Evolutionary conservation across 1,140 invertebrate genomes (phyloP), one percentile per base, ranked within the genome.

Genomic region (Drosophila kohkoa): DNA sequence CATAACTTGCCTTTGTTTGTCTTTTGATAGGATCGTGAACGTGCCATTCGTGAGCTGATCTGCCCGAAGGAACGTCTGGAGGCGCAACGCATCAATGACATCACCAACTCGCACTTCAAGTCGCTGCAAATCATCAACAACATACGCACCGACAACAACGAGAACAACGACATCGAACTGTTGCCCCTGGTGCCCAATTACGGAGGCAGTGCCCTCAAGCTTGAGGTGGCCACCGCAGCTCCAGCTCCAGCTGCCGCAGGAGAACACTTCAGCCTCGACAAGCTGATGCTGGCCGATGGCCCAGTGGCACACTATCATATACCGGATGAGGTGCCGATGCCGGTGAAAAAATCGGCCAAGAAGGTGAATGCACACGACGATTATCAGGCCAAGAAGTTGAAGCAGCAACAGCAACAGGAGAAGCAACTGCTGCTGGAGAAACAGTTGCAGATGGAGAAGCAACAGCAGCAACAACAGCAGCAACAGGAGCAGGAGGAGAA

Each of bases 21-120:
- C 1, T 15, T 1, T 35, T 66, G 15, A 1, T 57, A 92, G 90
- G 92, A 92, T 43, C 88, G 90, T 0, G 90, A 92, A 32, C 79
- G 67, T 0, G 91, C 89, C 46, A 59, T 92, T 3, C 74, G 77
- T 0, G 78, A 92, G 5, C 72, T 92, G 3, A 91, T 92, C 46
- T 92, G 92, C 10, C 91, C 91, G 3, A 86, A 91, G 62, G 91
- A 92, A 15, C 91, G 91, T 2, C 20, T 92, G 51, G 91, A 92
- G 55, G 88, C 91, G 2, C 85, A 92, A 6, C 82, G 91, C 15
- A 92, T 92, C 38, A 92, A 80, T 16, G 91, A 92, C 65, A 90
- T 92, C 25, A 88, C 91, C 54, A 92, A 85, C 52, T 92, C 91
- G 7, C 91, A 92, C 76, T 91, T 92, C 77, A 92, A 92, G 51